phyloP scores from a whole-genome alignment of 2,888 invertebrate genomes.

The Aleiodes alternator region DNA sequence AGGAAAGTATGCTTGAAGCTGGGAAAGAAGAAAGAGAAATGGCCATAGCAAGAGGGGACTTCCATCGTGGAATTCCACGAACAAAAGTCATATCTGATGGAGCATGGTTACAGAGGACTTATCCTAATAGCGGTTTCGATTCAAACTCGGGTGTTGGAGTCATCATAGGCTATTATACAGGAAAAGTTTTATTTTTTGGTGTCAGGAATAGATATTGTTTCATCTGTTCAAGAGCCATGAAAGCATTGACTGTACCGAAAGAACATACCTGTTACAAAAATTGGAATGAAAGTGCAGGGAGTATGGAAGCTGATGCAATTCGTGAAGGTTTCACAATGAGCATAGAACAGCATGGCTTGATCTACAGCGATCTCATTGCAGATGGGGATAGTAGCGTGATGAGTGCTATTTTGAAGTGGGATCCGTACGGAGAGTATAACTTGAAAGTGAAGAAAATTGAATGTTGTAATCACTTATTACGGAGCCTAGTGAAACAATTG shows the following conservation, averaged over 20 bases:
- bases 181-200: constrained; percentile 59
- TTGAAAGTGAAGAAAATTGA: constrained; percentile 46
- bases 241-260: background rate
- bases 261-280: constrained; percentile 55
- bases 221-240: constrained; percentile 43
- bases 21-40: constrained; percentile 47
- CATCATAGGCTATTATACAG: constrained; percentile 52
- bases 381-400: constrained; percentile 50
- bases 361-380: constrained; percentile 42
- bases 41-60: constrained; percentile 40
- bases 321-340: constrained; percentile 51
- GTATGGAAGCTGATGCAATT: constrained; percentile 58
- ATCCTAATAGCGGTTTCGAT: constrained; percentile 49
- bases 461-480: constrained; percentile 50
- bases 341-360: constrained; percentile 49
- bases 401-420: constrained; percentile 42
- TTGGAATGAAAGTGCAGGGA: constrained; percentile 60
- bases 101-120: constrained; percentile 56
- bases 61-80: constrained; percentile 47
- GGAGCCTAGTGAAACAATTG: constrained; percentile 42
- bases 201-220: constrained; percentile 62
- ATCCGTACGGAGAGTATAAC: constrained; percentile 43
- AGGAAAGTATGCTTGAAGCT: constrained; percentile 37
- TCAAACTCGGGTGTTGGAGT: constrained; percentile 52
- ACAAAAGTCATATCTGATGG: constrained; percentile 54